phyloP scores from a whole-genome alignment of 2,113 vertebrate species.

The Regulus satrapa region DNA sequence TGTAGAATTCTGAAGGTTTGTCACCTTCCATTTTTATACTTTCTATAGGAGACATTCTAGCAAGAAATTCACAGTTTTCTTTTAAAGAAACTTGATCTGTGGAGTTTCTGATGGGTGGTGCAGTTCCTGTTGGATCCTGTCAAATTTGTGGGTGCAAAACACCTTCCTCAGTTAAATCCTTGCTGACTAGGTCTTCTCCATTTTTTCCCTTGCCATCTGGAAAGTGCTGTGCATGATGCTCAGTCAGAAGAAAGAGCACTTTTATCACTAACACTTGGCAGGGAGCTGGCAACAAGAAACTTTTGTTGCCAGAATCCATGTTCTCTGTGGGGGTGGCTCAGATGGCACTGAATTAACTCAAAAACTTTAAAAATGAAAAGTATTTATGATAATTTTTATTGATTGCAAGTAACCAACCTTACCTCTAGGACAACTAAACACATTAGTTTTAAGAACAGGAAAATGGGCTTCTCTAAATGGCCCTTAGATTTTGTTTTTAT shows the following conservation, averaged over 20 bases:
- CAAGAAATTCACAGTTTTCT: neutral
- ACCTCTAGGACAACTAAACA: constrained; percentile 23
- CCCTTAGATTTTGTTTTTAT: neutral
- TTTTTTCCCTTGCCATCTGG: constrained; percentile 24
- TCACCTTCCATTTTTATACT: neutral
- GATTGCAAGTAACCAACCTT: neutral
- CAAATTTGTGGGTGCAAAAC: neutral
- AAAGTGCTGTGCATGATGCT: constrained; percentile 43
- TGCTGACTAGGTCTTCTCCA: constrained; percentile 13
- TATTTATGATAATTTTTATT: constrained; percentile 39
- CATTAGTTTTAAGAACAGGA: neutral
- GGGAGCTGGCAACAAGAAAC: constrained; percentile 46
- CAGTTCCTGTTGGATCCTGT: constrained; percentile 21
- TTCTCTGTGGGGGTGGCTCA: constrained; percentile 66
- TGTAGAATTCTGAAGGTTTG: neutral
- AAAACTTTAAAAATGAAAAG: neutral
- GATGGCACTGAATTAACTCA: constrained; percentile 61
- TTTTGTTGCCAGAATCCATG: constrained; percentile 51
- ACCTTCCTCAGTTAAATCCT: neutral
- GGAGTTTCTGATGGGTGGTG: neutral
- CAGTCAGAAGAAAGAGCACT: neutral
- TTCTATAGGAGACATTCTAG: neutral
- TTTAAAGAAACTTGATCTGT: neutral
- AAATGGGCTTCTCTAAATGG: neutral
- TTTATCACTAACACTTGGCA: constrained; percentile 55